Percentiles rank a stretch among this genome's conserved stretches.
phyloP scores from a whole-genome alignment of 2,797 vertebrate genomes.

The Ibycter americanus region DNA sequence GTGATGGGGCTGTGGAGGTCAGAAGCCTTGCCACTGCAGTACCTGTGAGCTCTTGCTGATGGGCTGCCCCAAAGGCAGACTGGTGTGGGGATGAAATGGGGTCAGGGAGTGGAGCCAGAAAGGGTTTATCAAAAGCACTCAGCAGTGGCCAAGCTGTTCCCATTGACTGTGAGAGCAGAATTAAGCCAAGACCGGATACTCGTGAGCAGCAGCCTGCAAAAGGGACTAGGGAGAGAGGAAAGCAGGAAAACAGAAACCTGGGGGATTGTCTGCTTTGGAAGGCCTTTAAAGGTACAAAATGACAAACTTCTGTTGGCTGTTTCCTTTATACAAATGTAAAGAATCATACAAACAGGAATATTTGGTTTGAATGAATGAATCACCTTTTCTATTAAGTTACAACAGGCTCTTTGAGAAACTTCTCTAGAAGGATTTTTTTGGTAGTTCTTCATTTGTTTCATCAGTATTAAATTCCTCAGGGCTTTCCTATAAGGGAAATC shows the following conservation, averaged over 20 bases:
- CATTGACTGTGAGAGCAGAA: background rate
- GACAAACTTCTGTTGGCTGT: background rate
- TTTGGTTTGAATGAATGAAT: background rate
- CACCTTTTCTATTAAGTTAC: background rate
- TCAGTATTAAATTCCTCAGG: slow-evolving; percentile 5
- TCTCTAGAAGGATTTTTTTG: background rate
- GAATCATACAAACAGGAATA: background rate
- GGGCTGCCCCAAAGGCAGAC: background rate
- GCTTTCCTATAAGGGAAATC: slow-evolving; percentile 18
- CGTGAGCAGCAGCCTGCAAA: background rate
- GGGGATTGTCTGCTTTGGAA: background rate
- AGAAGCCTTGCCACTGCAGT: background rate
- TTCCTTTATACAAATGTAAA: background rate
- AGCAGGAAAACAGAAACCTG: background rate
- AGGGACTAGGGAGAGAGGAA: background rate
- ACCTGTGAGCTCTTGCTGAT: background rate
- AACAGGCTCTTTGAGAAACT: background rate
- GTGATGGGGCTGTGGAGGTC: background rate
- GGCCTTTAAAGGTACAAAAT: background rate
- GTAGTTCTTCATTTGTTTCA: background rate
- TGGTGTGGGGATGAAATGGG: background rate
- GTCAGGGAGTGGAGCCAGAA: background rate
- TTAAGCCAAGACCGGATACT: background rate
- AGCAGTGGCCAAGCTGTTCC: background rate
- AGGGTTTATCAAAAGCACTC: background rate